Conservation (phyloP, 1,140 invertebrate genomes). For the Anadara kagoshimensis region DNA sequence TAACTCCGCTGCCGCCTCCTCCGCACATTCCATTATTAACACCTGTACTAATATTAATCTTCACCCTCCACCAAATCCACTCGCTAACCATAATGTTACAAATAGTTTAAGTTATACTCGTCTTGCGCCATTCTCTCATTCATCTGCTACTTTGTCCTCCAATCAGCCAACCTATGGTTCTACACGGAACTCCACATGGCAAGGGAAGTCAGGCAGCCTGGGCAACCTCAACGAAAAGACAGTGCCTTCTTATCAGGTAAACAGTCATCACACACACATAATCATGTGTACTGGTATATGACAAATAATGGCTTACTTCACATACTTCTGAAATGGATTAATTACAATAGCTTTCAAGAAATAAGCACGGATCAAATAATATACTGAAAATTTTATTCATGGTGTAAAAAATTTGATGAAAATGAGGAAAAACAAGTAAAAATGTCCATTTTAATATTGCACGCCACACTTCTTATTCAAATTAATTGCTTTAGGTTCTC, state of each 20-base stretch:
- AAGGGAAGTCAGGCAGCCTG: constrained; percentile 46
- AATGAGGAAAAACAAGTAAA: too few relatives aligned
- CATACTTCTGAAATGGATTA: too few relatives aligned
- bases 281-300: too few relatives aligned
- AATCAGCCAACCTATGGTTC: constrained; percentile 46
- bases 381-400: too few relatives aligned
- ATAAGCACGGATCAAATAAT: too few relatives aligned
- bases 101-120: constrained; percentile 28
- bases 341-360: too few relatives aligned
- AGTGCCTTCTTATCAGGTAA: constrained; percentile 55
- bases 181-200: constrained; percentile 34
- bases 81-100: constrained; percentile 20
- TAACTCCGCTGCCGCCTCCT: constrained; percentile 10
- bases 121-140: constrained; percentile 32
- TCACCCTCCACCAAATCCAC: constrained; percentile 21
- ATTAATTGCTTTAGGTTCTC: too few relatives aligned
- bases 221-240: constrained; percentile 55
- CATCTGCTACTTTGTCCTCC: constrained; percentile 43
- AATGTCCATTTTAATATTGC: too few relatives aligned
- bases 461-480: too few relatives aligned
- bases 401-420: too few relatives aligned
- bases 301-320: too few relatives aligned
- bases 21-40: not conserved
- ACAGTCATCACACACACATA: not conserved
- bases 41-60: constrained; percentile 7